phyloP scores from a whole-genome alignment of 2,797 vertebrate genomes.

The Rhabdomys pumilio region DNA sequence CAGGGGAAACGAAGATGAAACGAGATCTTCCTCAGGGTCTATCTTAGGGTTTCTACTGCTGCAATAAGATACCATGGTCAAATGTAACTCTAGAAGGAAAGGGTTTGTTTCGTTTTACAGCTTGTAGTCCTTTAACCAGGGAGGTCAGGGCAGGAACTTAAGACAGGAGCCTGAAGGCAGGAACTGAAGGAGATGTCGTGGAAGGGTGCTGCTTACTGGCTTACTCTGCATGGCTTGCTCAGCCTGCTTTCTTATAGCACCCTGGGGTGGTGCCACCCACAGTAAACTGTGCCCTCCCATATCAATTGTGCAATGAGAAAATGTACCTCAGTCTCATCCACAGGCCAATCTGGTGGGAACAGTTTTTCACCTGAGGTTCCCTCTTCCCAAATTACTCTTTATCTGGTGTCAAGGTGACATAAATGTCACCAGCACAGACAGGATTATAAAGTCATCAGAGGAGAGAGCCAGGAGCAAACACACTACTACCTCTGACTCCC shows the following conservation, averaged over 20 bases:
- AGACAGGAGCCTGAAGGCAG: neutral
- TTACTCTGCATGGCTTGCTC: neutral
- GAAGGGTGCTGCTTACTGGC: neutral
- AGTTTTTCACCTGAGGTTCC: neutral
- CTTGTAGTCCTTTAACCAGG: neutral
- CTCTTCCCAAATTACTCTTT: neutral
- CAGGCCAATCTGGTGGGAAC: neutral
- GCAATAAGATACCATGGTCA: neutral
- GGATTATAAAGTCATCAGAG: neutral
- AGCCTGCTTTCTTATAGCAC: neutral
- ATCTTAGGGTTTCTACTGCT: neutral
- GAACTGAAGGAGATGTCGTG: neutral
- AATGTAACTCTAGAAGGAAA: neutral
- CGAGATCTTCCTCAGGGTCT: neutral
- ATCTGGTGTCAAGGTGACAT: neutral
- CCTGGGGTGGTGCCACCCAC: neutral
- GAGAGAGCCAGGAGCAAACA: neutral
- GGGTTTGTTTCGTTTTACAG: neutral
- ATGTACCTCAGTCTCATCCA: neutral
- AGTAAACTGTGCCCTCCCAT: neutral
- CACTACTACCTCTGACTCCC: neutral
- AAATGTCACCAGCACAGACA: neutral
- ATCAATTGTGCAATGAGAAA: neutral
- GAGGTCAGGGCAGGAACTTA: neutral
- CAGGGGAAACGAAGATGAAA: neutral